Evolutionary conservation across 2,113 vertebrate genomes (phyloP).

Genomic region (Echinops telfairi): DNA sequence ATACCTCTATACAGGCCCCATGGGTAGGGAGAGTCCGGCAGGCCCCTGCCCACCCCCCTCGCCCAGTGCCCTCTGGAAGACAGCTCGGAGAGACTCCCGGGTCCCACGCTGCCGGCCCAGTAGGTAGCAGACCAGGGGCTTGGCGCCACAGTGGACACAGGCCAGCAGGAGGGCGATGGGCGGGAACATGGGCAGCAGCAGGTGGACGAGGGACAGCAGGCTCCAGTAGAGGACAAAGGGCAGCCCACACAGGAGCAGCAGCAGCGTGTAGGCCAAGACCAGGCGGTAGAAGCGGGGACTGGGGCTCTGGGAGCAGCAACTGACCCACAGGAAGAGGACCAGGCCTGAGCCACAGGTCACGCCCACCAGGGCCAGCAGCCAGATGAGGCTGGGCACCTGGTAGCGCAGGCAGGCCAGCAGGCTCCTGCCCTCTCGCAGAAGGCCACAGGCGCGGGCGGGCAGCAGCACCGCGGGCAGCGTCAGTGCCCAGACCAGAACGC

Average conservation of each 20-base stretch:
- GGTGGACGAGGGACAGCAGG: rapidly evolving
- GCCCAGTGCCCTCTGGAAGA: conserved; percentile 32
- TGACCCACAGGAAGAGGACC: conserved; percentile 44
- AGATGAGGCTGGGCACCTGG: background rate
- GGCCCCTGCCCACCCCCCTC: rapidly evolving
- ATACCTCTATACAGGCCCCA: background rate
- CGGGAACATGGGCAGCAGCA: background rate
- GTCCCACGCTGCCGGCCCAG: background rate
- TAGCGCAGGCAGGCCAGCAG: background rate
- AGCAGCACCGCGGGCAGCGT: background rate
- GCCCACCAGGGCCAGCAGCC: conserved; percentile 39
- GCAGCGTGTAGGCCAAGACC: rapidly evolving
- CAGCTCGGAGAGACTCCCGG: background rate
- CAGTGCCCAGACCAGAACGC: conserved; percentile 56
- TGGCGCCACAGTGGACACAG: conserved; percentile 16
- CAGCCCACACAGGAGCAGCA: conserved; percentile 36
- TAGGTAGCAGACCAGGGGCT: background rate
- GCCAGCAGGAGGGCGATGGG: background rate
- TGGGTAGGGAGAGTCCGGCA: background rate
- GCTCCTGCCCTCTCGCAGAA: rapidly evolving
- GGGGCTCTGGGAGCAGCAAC: background rate
- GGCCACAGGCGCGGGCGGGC: conserved; percentile 24
- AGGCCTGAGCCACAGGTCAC: background rate
- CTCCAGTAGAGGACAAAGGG: conserved; percentile 35
- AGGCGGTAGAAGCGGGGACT: rapidly evolving